Evolutionary conservation across 2,888 invertebrate species (phyloP).

Genomic region (Lepidochitona cinerea): DNA sequence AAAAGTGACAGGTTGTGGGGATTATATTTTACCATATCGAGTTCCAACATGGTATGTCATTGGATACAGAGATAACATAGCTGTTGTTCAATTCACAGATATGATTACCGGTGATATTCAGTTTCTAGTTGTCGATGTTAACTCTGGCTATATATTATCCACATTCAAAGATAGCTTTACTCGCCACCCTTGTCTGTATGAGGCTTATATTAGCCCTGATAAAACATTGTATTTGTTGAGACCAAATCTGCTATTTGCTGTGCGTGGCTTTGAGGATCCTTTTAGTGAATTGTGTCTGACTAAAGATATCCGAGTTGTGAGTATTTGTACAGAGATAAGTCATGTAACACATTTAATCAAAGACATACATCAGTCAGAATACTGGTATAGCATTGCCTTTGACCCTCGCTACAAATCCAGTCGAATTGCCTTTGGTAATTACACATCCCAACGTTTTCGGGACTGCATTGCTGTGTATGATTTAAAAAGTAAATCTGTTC

Average conservation of each 20-base stretch:
- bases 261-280: constrained; percentile 25
- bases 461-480: constrained; percentile 23
- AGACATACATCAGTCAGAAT: constrained; percentile 20
- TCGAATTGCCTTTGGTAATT: constrained; percentile 25
- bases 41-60: constrained; percentile 23
- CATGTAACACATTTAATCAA: constrained; percentile 20
- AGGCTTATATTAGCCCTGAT: constrained; percentile 28
- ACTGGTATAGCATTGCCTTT: constrained; percentile 30
- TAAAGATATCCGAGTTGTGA: constrained; percentile 25
- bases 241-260: constrained; percentile 27
- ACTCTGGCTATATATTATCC: constrained; percentile 11
- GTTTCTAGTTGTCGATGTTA: constrained; percentile 22
- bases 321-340: constrained; percentile 16
- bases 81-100: constrained; percentile 23
- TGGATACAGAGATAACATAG: constrained; percentile 19
- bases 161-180: constrained; percentile 22
- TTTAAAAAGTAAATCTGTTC: constrained; percentile 10
- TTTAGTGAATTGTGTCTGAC: constrained; percentile 25
- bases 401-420: constrained; percentile 19
- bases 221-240: constrained; percentile 22
- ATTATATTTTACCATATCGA: constrained; percentile 17
- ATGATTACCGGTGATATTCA: constrained; percentile 19
- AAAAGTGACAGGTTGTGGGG: neutral
- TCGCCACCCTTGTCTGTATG: constrained; percentile 23
- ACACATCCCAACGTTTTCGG: constrained; percentile 15